Evolutionary conservation across 2,888 invertebrate species (phyloP).

Genomic region (Sinotaia quadrata): DNA sequence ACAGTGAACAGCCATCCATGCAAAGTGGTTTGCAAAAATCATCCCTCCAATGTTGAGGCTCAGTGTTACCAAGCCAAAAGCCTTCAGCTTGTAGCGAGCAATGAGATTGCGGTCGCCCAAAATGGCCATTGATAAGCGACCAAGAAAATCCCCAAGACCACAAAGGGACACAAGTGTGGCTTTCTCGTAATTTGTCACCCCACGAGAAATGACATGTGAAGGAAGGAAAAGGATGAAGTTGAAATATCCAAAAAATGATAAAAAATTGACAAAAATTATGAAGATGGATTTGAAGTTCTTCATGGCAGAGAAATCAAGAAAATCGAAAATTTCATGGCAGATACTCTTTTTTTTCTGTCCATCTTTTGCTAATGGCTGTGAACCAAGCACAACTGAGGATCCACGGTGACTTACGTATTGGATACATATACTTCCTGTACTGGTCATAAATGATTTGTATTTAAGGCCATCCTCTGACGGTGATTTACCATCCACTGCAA

Average conservation of each 20-base stretch:
- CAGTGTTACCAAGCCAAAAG: constrained; percentile 39
- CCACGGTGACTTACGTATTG: constrained; percentile 36
- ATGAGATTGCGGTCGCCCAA: constrained; percentile 51
- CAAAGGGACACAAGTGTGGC: constrained; percentile 56
- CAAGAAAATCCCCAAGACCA: constrained; percentile 59
- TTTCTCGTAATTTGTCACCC: constrained; percentile 47
- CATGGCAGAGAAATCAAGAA: constrained; percentile 54
- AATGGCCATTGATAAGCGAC: constrained; percentile 50
- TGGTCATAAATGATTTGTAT: constrained; percentile 31
- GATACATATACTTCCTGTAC: constrained; percentile 48
- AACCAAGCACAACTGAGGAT: not conserved
- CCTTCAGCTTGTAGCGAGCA: constrained; percentile 54
- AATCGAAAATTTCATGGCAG: not conserved
- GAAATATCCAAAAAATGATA: constrained; percentile 60
- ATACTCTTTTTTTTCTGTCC: not conserved
- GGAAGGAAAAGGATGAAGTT: constrained; percentile 62
- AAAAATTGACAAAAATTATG: constrained; percentile 49
- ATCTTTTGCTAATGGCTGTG: not conserved
- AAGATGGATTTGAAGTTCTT: constrained; percentile 49
- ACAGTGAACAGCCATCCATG: constrained; percentile 50
- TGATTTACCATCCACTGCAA: not conserved
- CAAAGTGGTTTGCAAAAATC: constrained; percentile 42
- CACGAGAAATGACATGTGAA: constrained; percentile 38
- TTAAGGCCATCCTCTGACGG: not conserved
- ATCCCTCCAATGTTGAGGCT: constrained; percentile 51